phyloP scores from a whole-genome alignment of 2,113 vertebrate species.

The Saccopteryx bilineata region DNA sequence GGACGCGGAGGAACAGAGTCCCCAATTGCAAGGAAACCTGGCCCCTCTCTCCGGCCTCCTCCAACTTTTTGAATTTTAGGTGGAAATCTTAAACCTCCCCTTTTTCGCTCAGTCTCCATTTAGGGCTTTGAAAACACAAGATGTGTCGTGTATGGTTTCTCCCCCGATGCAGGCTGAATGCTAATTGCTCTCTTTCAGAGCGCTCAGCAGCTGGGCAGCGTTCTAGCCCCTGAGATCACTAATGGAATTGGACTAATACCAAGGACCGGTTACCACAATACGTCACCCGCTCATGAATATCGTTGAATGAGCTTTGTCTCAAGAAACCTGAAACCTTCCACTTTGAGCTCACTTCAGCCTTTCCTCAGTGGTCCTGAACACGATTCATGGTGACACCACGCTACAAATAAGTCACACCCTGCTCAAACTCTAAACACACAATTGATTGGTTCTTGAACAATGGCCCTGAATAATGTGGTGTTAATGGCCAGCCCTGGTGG shows the following conservation, averaged over 20 bases:
- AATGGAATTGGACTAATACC: slow-evolving; percentile 42
- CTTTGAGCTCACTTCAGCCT: slow-evolving; percentile 42
- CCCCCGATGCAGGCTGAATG: slow-evolving; percentile 42
- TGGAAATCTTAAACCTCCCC: slow-evolving; percentile 66
- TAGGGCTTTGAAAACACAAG: slow-evolving; percentile 65
- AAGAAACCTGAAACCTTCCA: slow-evolving; percentile 76
- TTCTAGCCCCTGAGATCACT: slow-evolving; percentile 65
- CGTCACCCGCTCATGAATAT: slow-evolving; percentile 62
- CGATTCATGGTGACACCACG: slow-evolving; percentile 45
- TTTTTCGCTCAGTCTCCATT: slow-evolving; percentile 25
- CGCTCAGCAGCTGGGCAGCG: slow-evolving; percentile 67
- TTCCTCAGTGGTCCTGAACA: slow-evolving; percentile 33
- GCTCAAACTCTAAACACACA: slow-evolving; percentile 54
- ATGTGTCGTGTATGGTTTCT: slow-evolving; percentile 48
- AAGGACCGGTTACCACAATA: slow-evolving; percentile 59
- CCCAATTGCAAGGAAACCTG: slow-evolving; percentile 22
- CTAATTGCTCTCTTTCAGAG: slow-evolving; percentile 69
- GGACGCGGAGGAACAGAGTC: not conserved
- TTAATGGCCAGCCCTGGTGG: slow-evolving; percentile 67
- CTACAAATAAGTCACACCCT: not conserved
- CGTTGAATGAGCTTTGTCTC: slow-evolving; percentile 65
- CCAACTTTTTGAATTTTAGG: slow-evolving; percentile 61
- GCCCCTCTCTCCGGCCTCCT: not conserved
- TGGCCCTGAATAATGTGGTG: slow-evolving; percentile 36
- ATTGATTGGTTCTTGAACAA: slow-evolving; percentile 60